A percentile compares a stretch with the other conserved stretches of the same genome.
phyloP scores from a whole-genome alignment of 2,888 invertebrate species.

The Apodemia mormo region DNA sequence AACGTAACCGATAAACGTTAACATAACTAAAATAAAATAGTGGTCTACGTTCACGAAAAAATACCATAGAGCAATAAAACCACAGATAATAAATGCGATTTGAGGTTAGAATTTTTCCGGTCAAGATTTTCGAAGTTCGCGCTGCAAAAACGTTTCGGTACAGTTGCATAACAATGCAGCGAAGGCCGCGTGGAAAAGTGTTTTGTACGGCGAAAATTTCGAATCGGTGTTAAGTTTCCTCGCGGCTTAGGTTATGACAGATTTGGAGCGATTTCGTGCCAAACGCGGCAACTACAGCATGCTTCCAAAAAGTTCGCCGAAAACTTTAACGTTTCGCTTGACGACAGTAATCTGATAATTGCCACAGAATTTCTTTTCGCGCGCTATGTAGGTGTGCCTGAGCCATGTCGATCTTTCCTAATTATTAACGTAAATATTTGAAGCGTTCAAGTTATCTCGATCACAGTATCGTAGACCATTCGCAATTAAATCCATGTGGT shows the following conservation, averaged over 20 bases:
- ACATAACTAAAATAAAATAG: slow-evolving; percentile 35
- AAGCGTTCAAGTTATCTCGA: slow-evolving; percentile 35
- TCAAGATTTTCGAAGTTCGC: slow-evolving; percentile 52
- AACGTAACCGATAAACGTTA: slow-evolving; percentile 58
- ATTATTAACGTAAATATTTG: slow-evolving; percentile 57
- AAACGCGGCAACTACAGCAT: slow-evolving; percentile 57
- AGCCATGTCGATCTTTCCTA: slow-evolving; percentile 42
- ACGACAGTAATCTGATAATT: slow-evolving; percentile 71
- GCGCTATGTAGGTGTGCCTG: slow-evolving; percentile 45
- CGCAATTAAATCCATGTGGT: slow-evolving; percentile 32
- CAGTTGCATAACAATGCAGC: slow-evolving; percentile 77
- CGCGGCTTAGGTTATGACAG: slow-evolving; percentile 49
- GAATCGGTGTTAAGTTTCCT: slow-evolving; percentile 49
- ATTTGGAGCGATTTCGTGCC: slow-evolving; percentile 61
- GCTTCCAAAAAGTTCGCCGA: slow-evolving; percentile 58
- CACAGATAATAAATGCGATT: slow-evolving; percentile 37
- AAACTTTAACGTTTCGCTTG: slow-evolving; percentile 54
- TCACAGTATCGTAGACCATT: slow-evolving; percentile 42
- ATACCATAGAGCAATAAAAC: slow-evolving; percentile 25
- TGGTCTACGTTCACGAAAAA: slow-evolving; percentile 25
- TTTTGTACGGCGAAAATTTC: slow-evolving; percentile 59
- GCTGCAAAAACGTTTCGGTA: slow-evolving; percentile 52
- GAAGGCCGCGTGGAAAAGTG: slow-evolving; percentile 70
- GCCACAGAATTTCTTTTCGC: slow-evolving; percentile 65
- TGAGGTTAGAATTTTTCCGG: slow-evolving; percentile 60